phyloP scores from a whole-genome alignment of 1,140 invertebrate genomes.

The Steinernema khuongi region DNA sequence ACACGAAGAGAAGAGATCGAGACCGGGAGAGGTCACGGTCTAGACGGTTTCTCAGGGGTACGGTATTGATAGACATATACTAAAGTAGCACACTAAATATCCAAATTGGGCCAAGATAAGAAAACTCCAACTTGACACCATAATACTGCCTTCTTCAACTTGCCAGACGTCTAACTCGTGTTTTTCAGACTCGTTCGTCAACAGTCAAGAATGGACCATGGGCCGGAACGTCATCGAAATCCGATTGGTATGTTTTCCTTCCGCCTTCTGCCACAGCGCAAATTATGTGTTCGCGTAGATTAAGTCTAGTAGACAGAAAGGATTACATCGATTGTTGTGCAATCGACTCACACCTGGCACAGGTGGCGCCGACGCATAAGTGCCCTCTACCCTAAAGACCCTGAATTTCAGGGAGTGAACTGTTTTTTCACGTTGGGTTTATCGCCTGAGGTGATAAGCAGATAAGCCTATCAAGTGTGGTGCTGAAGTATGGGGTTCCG shows the following conservation, averaged over 20 bases:
- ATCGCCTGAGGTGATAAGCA: not conserved
- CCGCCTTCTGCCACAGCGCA: not conserved
- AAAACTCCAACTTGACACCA: not conserved
- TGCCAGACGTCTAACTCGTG: not conserved
- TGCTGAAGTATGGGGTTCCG: too few species aligned
- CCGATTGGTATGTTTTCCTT: conserved; percentile 66
- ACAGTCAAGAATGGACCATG: conserved; percentile 98
- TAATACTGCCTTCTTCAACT: not conserved
- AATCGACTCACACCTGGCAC: conserved; percentile 8
- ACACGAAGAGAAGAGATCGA: not conserved
- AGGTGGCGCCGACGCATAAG: not conserved
- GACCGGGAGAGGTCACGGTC: not conserved
- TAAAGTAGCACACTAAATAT: too few species aligned
- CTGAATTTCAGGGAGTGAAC: not conserved
- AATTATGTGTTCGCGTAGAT: conserved; percentile 13
- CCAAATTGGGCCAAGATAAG: too few species aligned
- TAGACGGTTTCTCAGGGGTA: not conserved
- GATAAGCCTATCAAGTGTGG: too few species aligned
- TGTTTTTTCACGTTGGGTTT: not conserved
- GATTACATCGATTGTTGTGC: conserved; percentile 18
- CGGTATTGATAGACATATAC: not conserved
- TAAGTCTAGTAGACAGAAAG: not conserved
- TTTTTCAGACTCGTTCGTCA: conserved; percentile 96
- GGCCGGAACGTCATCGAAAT: conserved; percentile 86
- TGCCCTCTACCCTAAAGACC: not conserved